phyloP scores from a whole-genome alignment of 1,140 invertebrate species.

The Probaryconus sp. region DNA sequence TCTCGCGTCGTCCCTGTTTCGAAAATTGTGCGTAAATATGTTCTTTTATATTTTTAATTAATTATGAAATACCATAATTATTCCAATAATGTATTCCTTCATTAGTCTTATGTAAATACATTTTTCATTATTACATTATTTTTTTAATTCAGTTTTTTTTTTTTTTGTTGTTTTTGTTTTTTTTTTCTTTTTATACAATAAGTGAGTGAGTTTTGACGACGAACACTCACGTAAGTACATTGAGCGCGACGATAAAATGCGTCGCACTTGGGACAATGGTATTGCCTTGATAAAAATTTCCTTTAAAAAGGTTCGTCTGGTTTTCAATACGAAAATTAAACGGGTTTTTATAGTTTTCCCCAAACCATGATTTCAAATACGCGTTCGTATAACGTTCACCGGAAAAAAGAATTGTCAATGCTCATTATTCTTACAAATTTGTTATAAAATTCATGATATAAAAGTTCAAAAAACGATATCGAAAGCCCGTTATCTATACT shows the following conservation, averaged over 20 bases:
- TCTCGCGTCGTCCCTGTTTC: no score
- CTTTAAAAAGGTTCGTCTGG: neutral
- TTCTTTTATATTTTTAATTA: constrained; percentile 25
- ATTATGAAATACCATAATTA: constrained; percentile 24
- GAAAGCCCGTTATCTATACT: no score
- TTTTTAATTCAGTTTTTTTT: constrained; percentile 27
- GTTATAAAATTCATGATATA: no score
- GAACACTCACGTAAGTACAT: constrained; percentile 48
- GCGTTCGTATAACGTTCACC: no score
- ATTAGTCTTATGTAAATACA: constrained; percentile 41
- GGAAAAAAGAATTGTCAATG: no score
- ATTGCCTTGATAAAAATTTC: constrained; percentile 18
- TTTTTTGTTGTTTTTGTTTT: constrained; percentile 11
- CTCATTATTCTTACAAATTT: no score
- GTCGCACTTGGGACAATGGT: constrained; percentile 20
- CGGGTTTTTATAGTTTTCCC: no score
- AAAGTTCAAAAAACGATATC: no score
- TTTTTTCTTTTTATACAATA: no score
- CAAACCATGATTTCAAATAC: no score
- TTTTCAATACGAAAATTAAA: no score
- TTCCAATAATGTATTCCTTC: constrained; percentile 12
- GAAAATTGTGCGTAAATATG: no score
- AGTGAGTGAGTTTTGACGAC: constrained; percentile 13
- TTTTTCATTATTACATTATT: constrained; percentile 17
- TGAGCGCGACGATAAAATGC: constrained; percentile 30